phyloP scores from a whole-genome alignment of 2,113 vertebrate genomes.

The Hyaena hyaena region DNA sequence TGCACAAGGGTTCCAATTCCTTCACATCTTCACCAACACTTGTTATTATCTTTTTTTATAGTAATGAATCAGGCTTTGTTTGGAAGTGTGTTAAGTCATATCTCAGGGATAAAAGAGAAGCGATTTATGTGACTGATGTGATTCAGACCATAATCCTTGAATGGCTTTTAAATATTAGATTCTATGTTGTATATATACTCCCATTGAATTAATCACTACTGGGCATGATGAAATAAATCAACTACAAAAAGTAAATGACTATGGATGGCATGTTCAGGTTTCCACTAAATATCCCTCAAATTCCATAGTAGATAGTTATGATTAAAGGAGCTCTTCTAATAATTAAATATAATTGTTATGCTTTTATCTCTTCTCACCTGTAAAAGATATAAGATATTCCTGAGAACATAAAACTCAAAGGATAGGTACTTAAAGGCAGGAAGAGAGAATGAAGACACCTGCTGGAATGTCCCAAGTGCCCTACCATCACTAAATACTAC shows the following conservation, averaged over 20 bases:
- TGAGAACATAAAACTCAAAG: not conserved
- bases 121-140: not conserved
- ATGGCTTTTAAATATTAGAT: not conserved
- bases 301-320: not conserved
- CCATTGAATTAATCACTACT: not conserved
- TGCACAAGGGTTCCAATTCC: not conserved
- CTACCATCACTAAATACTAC: not conserved
- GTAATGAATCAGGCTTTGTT: not conserved
- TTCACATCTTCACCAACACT: not conserved
- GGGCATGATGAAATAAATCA: not conserved
- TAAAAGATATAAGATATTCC: not conserved
- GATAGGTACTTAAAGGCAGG: not conserved
- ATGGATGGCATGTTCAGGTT: not conserved
- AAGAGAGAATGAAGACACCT: not conserved
- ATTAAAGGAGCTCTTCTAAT: not conserved
- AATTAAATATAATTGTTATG: constrained; percentile 16
- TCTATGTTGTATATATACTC: not conserved
- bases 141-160: not conserved
- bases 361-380: constrained; percentile 17
- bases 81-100: not conserved
- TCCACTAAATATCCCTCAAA: constrained; percentile 2
- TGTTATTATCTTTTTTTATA: not conserved
- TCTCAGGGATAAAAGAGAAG: not conserved
- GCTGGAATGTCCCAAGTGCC: not conserved
- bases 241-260: not conserved